A percentile compares a stretch with the other conserved stretches of the same genome.
phyloP scores from a whole-genome alignment of 2,113 vertebrate genomes.

The Alethe castanea region DNA sequence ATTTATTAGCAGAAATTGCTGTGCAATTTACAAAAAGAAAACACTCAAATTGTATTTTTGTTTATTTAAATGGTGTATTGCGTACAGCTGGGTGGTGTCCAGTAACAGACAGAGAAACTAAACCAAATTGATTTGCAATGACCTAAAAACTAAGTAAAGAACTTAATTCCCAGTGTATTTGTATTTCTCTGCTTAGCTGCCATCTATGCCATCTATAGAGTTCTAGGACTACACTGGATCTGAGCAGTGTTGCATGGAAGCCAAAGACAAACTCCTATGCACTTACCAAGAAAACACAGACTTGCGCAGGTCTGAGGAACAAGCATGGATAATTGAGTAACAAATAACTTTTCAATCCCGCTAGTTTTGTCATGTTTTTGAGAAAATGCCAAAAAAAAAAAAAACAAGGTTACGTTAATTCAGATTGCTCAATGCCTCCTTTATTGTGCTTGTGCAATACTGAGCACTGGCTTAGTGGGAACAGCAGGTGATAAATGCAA shows the following conservation, averaged over 20 bases:
- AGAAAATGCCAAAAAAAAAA: not conserved
- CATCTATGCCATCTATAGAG: not conserved
- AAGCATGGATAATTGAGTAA: not conserved
- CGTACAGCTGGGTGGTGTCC: not conserved
- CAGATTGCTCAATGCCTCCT: conserved; percentile 30
- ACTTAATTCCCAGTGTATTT: not conserved
- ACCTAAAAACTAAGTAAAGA: not conserved
- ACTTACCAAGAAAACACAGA: not conserved
- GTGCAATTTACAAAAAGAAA: not conserved
- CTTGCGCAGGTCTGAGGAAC: not conserved
- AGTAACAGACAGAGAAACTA: not conserved
- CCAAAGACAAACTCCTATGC: not conserved
- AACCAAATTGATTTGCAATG: not conserved
- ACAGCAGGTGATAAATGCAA: not conserved
- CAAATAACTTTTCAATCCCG: conserved; percentile 1
- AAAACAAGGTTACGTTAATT: conserved; percentile 4
- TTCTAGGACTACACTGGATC: not conserved
- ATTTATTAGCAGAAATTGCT: conserved; percentile 21
- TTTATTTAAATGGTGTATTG: not conserved
- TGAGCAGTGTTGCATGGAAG: not conserved
- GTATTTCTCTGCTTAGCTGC: not conserved
- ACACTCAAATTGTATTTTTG: not conserved
- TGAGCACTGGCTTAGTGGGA: not conserved
- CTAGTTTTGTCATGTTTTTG: conserved; percentile 32
- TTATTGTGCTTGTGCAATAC: conserved; percentile 38